Evolutionary conservation across 2,113 vertebrate genomes (phyloP), one percentile per base, ranked within the genome.

Genomic region (Centrocercus urophasianus): DNA sequence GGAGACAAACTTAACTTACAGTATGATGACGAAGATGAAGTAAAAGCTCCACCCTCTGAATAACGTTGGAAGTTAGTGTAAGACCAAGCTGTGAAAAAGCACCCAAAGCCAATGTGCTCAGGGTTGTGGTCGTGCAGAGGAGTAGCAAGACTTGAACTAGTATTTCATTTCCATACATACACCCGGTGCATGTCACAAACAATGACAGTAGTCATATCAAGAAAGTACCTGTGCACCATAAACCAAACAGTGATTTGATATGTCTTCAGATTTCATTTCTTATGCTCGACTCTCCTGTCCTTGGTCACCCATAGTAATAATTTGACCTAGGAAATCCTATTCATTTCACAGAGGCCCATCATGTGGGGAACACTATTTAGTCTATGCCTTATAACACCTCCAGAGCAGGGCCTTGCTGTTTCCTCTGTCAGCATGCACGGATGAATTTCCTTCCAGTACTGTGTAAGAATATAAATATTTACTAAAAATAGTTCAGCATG

Each of bases 401-500:
- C 63, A 90, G 91, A 78, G 11, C 7, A 57, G 77, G 36, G 30
- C 67, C 34, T 47, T 70, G 13, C n/a, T 64, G 72, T 34, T 72
- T 63, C 42, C 32, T 92, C 42, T 79, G 28, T 74, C 73, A 81
- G 50, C 50, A 28, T 56, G 54, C 5, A n/a, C 17, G 84, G 59
- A 63, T 78, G 61, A 78, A 69, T 82, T 93, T 87, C 52, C 74
- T 60, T 89, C 52, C 78, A 87, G 17, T 61, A 48, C 38, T 25
- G 43, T 3, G 13, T 50, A 86, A 92, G 74, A 94, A 72, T 40
- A 90, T 64, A 96, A 96, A 92, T 90, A 93, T 96, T 92, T 90
- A 89, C 88, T 93, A 94, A 95, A 95, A 95, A 96, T 95, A 96
- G 86, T 52, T 90, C 86, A 90, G 76, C 48, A 7, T 86, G 65